Conservation (phyloP, 2,113 vertebrate species). For the Castor canadensis region DNA sequence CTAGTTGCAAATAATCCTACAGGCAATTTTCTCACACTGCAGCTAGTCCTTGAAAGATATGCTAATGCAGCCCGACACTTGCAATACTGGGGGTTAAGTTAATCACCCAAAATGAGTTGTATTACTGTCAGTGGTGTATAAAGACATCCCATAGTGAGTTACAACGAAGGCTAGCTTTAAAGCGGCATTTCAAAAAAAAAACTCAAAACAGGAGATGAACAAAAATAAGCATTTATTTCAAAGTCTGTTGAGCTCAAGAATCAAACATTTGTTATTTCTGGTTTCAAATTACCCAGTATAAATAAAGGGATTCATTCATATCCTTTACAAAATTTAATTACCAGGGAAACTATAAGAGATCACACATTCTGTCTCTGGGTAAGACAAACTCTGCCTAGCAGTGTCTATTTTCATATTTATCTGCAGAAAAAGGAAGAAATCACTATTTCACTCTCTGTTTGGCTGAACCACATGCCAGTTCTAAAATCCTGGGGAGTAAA, state of each 20-base stretch:
- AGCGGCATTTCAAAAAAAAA: slow-evolving; percentile 79
- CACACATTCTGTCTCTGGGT: slow-evolving; percentile 2
- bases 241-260: slow-evolving; percentile 76
- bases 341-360: slow-evolving; percentile 69
- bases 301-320: slow-evolving; percentile 70
- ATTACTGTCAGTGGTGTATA: slow-evolving; percentile 85
- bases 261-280: slow-evolving; percentile 79
- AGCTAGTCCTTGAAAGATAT: slow-evolving; percentile 88
- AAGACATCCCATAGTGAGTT: slow-evolving; percentile 86
- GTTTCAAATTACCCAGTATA: slow-evolving; percentile 70
- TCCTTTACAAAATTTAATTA: slow-evolving; percentile 64
- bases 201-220: slow-evolving; percentile 77
- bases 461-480: slow-evolving; percentile 22
- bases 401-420: slow-evolving; percentile 3
- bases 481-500: slow-evolving; percentile 44
- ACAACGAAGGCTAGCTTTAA: slow-evolving; percentile 81
- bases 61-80: slow-evolving; percentile 83
- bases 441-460: slow-evolving; percentile 31
- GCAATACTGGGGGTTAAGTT: slow-evolving; percentile 86
- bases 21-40: slow-evolving; percentile 88
- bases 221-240: slow-evolving; percentile 82
- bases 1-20: slow-evolving; percentile 88
- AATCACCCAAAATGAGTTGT: slow-evolving; percentile 88
- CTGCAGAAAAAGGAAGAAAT: slow-evolving; percentile 48
- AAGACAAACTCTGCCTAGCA: slow-evolving; percentile 38